These are phyloP conservation scores for Polydrusus cervinus DNA, from an alignment of 2,888 invertebrate genomes.

Conservation along the genomic window DNA sequence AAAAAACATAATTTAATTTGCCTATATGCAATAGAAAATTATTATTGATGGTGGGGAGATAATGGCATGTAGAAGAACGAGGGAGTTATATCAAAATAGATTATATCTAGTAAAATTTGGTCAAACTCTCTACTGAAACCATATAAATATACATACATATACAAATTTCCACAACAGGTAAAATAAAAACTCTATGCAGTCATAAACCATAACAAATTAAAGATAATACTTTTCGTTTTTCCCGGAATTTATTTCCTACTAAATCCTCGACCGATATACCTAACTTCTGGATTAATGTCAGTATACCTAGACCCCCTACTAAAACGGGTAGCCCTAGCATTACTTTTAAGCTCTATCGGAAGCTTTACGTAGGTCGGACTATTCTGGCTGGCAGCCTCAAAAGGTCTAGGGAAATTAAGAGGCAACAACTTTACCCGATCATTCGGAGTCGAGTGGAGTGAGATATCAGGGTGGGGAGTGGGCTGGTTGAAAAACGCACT, in stretches of 20 bases:
- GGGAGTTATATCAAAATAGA: too few species aligned
- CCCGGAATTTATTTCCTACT: background rate
- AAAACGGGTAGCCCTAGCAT: background rate
- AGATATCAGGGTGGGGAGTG: conserved; percentile 52
- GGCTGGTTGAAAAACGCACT: conserved; percentile 51
- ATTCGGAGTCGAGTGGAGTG: conserved; percentile 43
- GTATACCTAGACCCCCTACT: conserved; percentile 26
- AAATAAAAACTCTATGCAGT: background rate
- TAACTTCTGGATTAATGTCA: conserved; percentile 33
- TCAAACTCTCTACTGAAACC: too few species aligned
- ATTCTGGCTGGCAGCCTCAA: conserved; percentile 27
- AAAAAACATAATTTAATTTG: too few species aligned
- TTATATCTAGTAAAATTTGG: too few species aligned
- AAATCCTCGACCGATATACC: conserved; percentile 1
- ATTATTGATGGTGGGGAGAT: too few species aligned
- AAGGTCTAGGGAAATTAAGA: conserved; percentile 11
- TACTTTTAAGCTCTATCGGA: background rate
- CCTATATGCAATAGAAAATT: too few species aligned
- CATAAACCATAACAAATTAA: background rate
- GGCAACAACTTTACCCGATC: background rate
- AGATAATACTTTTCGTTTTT: background rate
- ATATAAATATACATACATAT: too few species aligned
- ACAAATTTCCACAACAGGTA: background rate
- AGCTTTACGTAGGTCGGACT: conserved; percentile 10
- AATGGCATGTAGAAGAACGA: too few species aligned